These are phyloP conservation scores for Muraenolepis orangiensis DNA, from an alignment of 2,797 vertebrate species.

Conservation along the genomic window DNA sequence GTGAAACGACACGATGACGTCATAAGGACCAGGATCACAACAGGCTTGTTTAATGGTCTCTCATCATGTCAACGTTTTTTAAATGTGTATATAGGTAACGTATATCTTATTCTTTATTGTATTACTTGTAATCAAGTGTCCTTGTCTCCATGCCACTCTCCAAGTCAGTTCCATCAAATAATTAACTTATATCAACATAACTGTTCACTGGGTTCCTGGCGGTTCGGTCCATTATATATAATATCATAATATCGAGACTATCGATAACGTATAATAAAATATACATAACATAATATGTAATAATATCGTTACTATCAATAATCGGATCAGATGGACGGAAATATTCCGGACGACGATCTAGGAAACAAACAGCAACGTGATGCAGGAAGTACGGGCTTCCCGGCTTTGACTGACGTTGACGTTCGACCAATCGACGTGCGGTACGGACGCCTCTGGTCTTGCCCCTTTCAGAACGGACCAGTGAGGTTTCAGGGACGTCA, in stretches of 20 bases:
- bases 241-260: neutral
- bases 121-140: neutral
- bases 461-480: conserved; percentile 40
- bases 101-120: no score
- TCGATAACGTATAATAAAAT: no score
- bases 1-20: neutral
- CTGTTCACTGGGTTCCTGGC: neutral
- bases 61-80: neutral
- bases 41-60: neutral
- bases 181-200: neutral
- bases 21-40: neutral
- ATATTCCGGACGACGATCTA: conserved; percentile 4
- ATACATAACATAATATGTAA: no score
- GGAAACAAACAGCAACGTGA: conserved; percentile 53
- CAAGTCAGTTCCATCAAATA: neutral
- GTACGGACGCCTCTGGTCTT: neutral
- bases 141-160: neutral
- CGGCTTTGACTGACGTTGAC: conserved; percentile 29
- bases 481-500: conserved; percentile 34
- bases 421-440: conserved; percentile 36
- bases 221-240: neutral
- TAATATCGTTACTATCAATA: neutral
- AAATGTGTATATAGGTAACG: neutral
- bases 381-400: conserved; percentile 61
- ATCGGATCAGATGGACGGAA: neutral